A percentile compares a stretch with the other conserved stretches of the same genome.
phyloP scores from a whole-genome alignment of 2,888 invertebrate species.

The Melanostoma scalare region DNA sequence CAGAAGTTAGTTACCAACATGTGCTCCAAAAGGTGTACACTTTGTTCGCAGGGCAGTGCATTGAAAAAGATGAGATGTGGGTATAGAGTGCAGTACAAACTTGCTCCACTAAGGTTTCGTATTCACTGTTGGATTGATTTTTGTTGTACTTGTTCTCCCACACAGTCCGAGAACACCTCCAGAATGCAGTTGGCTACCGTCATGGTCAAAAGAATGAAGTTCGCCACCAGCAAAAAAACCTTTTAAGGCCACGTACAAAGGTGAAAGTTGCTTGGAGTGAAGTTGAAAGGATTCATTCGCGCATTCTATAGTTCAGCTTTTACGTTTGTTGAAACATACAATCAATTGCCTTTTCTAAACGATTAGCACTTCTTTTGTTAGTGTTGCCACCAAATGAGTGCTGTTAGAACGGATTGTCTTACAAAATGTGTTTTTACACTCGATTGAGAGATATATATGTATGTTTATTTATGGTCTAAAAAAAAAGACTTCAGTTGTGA shows the following conservation, averaged over 20 bases:
- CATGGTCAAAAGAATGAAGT: slow-evolving; percentile 31
- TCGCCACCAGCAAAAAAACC: not conserved
- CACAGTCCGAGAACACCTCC: slow-evolving; percentile 39
- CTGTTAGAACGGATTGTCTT: slow-evolving; percentile 7
- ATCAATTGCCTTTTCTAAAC: slow-evolving; percentile 67
- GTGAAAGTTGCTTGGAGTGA: slow-evolving; percentile 28
- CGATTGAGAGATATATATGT: slow-evolving; percentile 3
- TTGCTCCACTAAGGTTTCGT: slow-evolving; percentile 48
- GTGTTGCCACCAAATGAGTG: slow-evolving; percentile 22
- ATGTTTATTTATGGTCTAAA: too few relatives aligned
- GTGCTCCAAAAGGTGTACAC: slow-evolving; percentile 32
- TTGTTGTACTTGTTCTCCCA: slow-evolving; percentile 16
- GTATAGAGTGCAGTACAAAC: slow-evolving; percentile 22
- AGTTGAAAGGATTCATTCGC: slow-evolving; percentile 70
- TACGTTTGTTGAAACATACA: slow-evolving; percentile 55
- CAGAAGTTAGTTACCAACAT: slow-evolving; percentile 58
- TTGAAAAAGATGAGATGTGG: not conserved
- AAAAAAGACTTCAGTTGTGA: too few relatives aligned
- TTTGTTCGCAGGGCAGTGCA: not conserved
- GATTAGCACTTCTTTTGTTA: slow-evolving; percentile 67
- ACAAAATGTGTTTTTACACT: not conserved
- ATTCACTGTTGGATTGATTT: slow-evolving; percentile 33
- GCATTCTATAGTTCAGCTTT: slow-evolving; percentile 54
- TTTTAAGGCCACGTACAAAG: slow-evolving; percentile 17
- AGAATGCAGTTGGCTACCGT: not conserved